A percentile compares a stretch with the other conserved stretches of the same genome.
These are phyloP conservation scores for Eutolmus rufibarbis DNA, from an alignment of 2,888 invertebrate genomes.

Conservation along the genomic window DNA sequence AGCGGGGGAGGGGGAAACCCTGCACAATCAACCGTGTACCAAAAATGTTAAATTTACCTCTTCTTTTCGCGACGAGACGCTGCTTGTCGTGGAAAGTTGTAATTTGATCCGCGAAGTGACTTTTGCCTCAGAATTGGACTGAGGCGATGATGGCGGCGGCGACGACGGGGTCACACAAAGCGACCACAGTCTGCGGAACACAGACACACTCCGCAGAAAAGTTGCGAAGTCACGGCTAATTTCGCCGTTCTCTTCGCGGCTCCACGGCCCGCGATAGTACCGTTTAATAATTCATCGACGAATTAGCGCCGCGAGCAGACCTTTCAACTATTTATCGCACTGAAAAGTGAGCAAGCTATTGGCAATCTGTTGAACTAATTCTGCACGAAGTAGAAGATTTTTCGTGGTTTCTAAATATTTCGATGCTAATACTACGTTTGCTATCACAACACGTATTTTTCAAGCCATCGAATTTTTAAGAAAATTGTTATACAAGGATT, in stretches of 20 bases:
- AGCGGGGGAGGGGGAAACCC: neutral
- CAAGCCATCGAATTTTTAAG: too few species aligned
- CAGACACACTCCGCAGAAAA: neutral
- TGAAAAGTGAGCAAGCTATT: neutral
- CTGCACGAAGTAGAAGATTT: neutral
- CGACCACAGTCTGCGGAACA: neutral
- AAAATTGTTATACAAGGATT: too few species aligned
- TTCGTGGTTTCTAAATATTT: neutral
- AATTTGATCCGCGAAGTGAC: constrained; percentile 17
- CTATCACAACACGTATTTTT: too few species aligned
- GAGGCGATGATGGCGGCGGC: neutral
- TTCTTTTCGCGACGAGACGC: neutral
- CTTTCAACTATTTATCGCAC: neutral
- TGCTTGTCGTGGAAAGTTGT: constrained; percentile 7
- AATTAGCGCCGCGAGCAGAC: neutral
- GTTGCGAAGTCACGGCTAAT: neutral
- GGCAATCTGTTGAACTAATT: neutral
- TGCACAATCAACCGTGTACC: neutral
- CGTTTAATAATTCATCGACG: neutral
- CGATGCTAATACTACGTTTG: neutral
- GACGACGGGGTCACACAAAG: neutral
- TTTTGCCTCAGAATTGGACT: constrained; percentile 1
- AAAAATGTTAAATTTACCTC: neutral
- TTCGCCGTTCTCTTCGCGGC: neutral
- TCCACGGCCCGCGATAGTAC: neutral